Evolutionary conservation across 1,140 invertebrate genomes (phyloP), one percentile per base, ranked within the genome.

Genomic region (Eumaeus atala): DNA sequence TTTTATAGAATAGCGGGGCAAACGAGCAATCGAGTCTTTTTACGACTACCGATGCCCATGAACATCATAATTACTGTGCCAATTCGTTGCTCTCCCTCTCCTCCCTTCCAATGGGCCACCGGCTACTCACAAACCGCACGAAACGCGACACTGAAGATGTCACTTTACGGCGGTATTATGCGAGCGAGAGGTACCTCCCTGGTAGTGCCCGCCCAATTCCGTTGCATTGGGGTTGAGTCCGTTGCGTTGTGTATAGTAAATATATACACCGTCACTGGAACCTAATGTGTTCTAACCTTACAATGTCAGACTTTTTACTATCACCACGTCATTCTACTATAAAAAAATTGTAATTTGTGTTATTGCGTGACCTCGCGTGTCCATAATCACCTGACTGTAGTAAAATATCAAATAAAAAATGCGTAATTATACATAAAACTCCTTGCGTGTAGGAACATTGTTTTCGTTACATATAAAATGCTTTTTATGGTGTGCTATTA

Each of bases 391-490:
- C 40, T 44, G 16, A 44, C 40, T 44, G 14, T 44, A 44, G 16
- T 44, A 17, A 44, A 44, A 44, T 44, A 44, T 44, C 40, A 44
- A 44, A 44, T 44, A 16, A 44, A 44, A 28, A 44, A 44, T 16
- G 40, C 14, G 40, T 44, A 44, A 44, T 44, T 44, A 44, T 44
- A 44, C 40, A 44, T 44, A 44, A 44, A 44, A 16, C 40, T 44
- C 40, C 40, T 44, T 17, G 40, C 40, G 16, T 44, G 40, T 44
- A 5, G 12, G 40, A 17, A 44, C 14, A 44, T 44, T 44, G 40
- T 44, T 44, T 44, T 44, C 40, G 40, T 44, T 44, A 44, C 40
- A 44, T 44, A 44, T 44, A 44, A 44, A 44, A 44, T 14, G 38
- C 38, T 44, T 44, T 40, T 44, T 42, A 42, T 42, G 14, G 40